phyloP scores from a whole-genome alignment of 2,113 vertebrate species.

The Stomatorhinus ivindoensis region DNA sequence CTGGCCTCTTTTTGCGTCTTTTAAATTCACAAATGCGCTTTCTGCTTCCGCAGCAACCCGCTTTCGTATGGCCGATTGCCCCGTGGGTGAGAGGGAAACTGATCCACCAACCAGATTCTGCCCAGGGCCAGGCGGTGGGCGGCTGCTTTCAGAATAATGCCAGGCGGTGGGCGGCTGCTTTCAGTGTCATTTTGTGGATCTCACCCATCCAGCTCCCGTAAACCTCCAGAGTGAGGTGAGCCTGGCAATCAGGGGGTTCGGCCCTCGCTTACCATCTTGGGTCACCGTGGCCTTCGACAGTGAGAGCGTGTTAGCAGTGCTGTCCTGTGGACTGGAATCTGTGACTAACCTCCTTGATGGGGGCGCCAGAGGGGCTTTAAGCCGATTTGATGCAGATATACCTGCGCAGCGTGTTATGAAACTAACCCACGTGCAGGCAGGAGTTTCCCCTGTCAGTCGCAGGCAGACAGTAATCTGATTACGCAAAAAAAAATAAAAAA shows the following conservation, averaged over 20 bases:
- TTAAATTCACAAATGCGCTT: background rate
- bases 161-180: no score
- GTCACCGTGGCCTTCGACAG: background rate
- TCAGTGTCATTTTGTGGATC: background rate
- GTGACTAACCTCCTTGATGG: background rate
- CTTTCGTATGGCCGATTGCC: background rate
- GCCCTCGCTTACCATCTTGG: background rate
- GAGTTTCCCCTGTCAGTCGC: conserved; percentile 15
- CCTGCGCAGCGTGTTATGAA: conserved; percentile 21
- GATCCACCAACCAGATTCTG: background rate
- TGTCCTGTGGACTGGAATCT: background rate
- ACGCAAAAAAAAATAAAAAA: conserved; percentile 37
- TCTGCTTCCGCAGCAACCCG: background rate
- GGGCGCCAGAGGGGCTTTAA: background rate
- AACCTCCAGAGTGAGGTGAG: background rate
- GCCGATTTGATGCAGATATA: background rate
- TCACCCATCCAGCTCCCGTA: background rate
- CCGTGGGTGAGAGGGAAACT: background rate
- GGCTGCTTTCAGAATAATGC: background rate
- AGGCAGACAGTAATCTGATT: conserved; percentile 38
- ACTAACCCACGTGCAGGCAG: conserved; percentile 10
- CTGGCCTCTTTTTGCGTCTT: background rate
- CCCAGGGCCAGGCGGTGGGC: background rate
- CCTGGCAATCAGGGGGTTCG: background rate
- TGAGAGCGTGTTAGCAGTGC: background rate